Base-by-base conservation (phyloP, 1,140 invertebrate genomes). In the Aphelinus certus region DNA sequence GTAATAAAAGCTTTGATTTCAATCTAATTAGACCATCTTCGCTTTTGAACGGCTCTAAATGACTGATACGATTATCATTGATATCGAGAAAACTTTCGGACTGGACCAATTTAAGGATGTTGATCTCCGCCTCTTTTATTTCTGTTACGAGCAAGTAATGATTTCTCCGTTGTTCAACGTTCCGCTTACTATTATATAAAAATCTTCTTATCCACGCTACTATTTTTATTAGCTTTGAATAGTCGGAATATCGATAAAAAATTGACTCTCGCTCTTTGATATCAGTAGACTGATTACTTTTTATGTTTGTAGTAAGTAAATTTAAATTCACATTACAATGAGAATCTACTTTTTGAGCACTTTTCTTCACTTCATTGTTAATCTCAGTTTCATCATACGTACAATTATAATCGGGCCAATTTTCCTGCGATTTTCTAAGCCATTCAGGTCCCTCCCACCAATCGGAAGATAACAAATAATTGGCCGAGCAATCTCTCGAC, bases 371-470 rank as follows among this genome's bases (percentile, higher is more conserved):
- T 46, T 75, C 76, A 6, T 42, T 55, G 42, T 56, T n/a, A 7
- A 75, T 47, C 64, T 76, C 47, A 46, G 61, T 68, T n/a, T 76
- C 62, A 70, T 80, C 49, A 51, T 60, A 49, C 70, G 47, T 10
- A 61, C 53, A 7, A 7, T 53, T 53, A 26, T 53, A 4, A 53
- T 9, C 4, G 43, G 81, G 78, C 80, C 81, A 84, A 0, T 77
- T 55, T 26, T 76, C 62, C 53, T 64, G 7, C 1, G 66, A 9
- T 6, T 55, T 9, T 43, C 56, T 57, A 43, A 85, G 64, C 84
- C 83, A 86, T n/a, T 58, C 46, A 7, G 85, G 84, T 2, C 85
- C 83, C 77, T 85, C 79, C 81, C 81, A 85, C 83, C 84, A 88
- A 80, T 78, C 76, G 3, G 79, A 80, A 46, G 81, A 70, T 6